Evolutionary conservation across 2,888 invertebrate genomes (phyloP).

Genomic region (Pherbina coryleti): DNA sequence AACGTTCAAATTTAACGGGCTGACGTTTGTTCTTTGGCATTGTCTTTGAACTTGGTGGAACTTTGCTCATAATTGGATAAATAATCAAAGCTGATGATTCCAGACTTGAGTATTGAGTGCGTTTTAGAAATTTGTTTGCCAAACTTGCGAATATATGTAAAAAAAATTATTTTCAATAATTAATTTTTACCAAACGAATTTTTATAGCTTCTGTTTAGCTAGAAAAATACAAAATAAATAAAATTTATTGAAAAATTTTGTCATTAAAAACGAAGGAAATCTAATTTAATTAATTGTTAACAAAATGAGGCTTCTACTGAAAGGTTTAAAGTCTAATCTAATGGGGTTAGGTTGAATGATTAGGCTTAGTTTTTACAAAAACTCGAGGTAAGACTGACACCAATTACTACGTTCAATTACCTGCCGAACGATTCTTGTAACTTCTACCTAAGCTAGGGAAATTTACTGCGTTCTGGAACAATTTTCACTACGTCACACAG

Average conservation of each 20-base stretch:
- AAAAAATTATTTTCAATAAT: constrained; percentile 24
- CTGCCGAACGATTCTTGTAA: too few species aligned
- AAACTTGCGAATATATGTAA: constrained; percentile 4
- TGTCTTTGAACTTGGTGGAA: not conserved
- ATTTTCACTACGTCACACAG: too few species aligned
- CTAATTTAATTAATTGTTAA: not conserved
- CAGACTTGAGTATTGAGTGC: not conserved
- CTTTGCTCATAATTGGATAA: not conserved
- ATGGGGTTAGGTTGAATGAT: too few species aligned
- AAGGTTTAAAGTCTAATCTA: too few species aligned
- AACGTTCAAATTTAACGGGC: not conserved
- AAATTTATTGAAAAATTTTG: not conserved
- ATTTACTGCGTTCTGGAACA: too few species aligned
- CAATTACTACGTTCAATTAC: too few species aligned
- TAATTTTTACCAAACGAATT: constrained; percentile 29
- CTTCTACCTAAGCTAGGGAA: too few species aligned
- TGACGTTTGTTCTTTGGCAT: not conserved
- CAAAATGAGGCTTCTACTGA: too few species aligned
- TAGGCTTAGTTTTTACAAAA: not conserved
- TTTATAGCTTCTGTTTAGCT: constrained; percentile 32
- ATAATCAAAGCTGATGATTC: not conserved
- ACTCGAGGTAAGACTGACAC: not conserved
- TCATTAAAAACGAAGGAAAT: not conserved
- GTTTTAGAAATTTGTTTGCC: constrained; percentile 8
- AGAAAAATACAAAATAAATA: constrained; percentile 27